Evolutionary conservation across 2,888 invertebrate species (phyloP), one percentile per base, ranked within the genome.

Genomic region (Drosophila niveifrons): DNA sequence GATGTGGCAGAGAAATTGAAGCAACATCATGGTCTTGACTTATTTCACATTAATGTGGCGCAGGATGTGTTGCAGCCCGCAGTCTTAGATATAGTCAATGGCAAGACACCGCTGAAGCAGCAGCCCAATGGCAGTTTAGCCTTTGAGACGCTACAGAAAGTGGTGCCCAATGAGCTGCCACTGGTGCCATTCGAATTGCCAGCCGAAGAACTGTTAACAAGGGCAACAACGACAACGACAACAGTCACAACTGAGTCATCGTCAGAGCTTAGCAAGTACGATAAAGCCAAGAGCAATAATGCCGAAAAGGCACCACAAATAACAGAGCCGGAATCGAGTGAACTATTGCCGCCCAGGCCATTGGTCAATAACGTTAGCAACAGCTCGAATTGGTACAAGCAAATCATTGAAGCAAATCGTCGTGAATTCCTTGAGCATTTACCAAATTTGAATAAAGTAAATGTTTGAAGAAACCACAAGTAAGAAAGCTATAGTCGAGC

Each of bases 121-220:
- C 72, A 75, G 10, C 57, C 55, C 3, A 78, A 69, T 11, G 75
- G 70, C 18, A 69, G 48, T 9, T 50, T 86, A 2, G 80, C 80
- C 8, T 89, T 88, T 64, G 75, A 85, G 18, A 78, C 82, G 0
- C 72, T 92, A 2, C 72, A 90, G 10, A 78, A 91, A 50, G 80
- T 86, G 13, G 82, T 91, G 64, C 92, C 92, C 13, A 31, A 72
- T 1, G 66, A 87, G 47, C 89, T 92, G 74, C 91, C 91, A 0
- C 80, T 92, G 28, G 83, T 76, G 23, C 88, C 91, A 2, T 92
- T 91, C 66, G 67, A 83, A 53, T 46, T 92, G 62, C 89, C 90
- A 6, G 48, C 43, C 7, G 47, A 65, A 13, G 53, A 72, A 23
- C 53, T 65, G 9, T 15, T 59, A 2, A 41, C 23, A 48, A 63